phyloP scores from a whole-genome alignment of 1,140 invertebrate species.

The Oryzaephilus surinamensis region DNA sequence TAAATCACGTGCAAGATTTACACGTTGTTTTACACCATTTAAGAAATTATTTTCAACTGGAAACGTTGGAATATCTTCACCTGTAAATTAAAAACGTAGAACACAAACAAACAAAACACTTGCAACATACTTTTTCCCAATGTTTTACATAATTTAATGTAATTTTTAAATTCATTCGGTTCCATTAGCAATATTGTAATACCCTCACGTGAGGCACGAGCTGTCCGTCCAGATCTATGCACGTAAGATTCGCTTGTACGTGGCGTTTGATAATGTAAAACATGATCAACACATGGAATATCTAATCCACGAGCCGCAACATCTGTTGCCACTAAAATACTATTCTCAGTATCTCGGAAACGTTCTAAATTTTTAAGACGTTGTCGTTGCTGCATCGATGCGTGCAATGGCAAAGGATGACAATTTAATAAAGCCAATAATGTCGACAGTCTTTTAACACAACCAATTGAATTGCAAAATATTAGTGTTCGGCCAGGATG shows the following conservation, averaged over 20 bases:
- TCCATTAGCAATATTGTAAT: conserved; percentile 88
- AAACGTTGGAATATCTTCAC: conserved; percentile 71
- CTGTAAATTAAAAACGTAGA: conserved; percentile 38
- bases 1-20: conserved; percentile 66
- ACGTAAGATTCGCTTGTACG: conserved; percentile 91
- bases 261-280: conserved; percentile 96
- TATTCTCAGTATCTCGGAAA: conserved; percentile 65
- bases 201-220: conserved; percentile 77
- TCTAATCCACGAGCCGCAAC: conserved; percentile 95
- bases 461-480: conserved; percentile 96
- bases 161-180: conserved; percentile 70
- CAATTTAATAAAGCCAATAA: conserved; percentile 71
- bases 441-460: conserved; percentile 73
- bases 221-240: conserved; percentile 92
- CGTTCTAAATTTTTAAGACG: conserved; percentile 89
- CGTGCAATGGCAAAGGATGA: conserved; percentile 77
- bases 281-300: conserved; percentile 87
- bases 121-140: conserved; percentile 61
- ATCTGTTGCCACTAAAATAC: conserved; percentile 90
- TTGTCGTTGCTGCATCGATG: conserved; percentile 91
- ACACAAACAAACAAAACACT: conserved; percentile 4
- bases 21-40: conserved; percentile 53
- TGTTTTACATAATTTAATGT: conserved; percentile 71
- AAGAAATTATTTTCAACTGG: conserved; percentile 63
- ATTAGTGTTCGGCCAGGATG: conserved; percentile 85